These are phyloP conservation scores for Microtus ochrogaster DNA, from an alignment of 2,113 vertebrate species.

Conservation along the genomic window DNA sequence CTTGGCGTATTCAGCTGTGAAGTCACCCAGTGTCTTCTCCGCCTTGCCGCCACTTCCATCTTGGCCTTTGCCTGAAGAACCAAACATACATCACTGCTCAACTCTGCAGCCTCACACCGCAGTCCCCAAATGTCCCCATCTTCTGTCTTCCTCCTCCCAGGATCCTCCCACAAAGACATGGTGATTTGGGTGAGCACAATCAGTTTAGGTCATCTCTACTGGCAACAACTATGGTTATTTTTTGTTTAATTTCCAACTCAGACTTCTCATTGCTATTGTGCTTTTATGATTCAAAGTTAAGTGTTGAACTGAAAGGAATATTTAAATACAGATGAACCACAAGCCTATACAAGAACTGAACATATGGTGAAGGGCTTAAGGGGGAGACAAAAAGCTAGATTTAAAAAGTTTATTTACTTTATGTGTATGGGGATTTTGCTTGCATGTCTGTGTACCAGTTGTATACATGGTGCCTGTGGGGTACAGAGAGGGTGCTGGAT, in stretches of 20 bases:
- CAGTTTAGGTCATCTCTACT: neutral
- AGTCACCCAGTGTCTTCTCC: constrained; percentile 93
- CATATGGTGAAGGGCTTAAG: neutral
- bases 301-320: neutral
- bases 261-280: neutral
- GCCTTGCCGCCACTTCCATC: constrained; percentile 89
- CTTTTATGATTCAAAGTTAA: neutral
- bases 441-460: neutral
- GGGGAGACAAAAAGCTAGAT: neutral
- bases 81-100: constrained; percentile 4
- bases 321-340: neutral
- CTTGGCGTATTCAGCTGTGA: constrained; percentile 97
- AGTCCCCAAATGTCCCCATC: neutral
- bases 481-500: neutral
- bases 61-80: constrained; percentile 87
- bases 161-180: too few species aligned
- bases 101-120: fast-evolving
- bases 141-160: neutral
- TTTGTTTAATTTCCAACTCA: neutral
- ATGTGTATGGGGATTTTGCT: neutral
- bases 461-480: neutral
- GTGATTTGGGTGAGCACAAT: neutral
- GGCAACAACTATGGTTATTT: neutral
- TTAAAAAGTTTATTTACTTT: neutral
- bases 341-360: neutral